Evolutionary conservation across 2,888 invertebrate genomes (phyloP).

Genomic region (Cephus nigrinus): DNA sequence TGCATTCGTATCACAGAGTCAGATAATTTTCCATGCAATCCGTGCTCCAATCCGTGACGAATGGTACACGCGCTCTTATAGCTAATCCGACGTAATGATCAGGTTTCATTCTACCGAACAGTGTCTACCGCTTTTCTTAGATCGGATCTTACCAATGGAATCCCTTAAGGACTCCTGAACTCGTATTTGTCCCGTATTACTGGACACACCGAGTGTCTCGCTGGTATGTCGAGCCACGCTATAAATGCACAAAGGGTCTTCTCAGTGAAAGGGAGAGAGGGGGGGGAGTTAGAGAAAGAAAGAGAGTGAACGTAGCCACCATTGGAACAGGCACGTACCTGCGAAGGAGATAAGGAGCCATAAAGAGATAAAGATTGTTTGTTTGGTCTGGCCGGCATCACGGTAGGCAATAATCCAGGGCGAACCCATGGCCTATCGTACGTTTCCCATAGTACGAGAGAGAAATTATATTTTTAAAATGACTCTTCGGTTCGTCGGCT

Average conservation of each 20-base stretch:
- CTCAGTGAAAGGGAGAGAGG: conserved; percentile 26
- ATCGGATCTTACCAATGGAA: neutral
- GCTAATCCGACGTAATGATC: neutral
- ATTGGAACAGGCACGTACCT: conserved; percentile 11
- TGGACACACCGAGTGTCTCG: neutral
- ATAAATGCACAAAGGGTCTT: conserved; percentile 6
- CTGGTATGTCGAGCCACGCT: neutral
- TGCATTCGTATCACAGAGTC: neutral
- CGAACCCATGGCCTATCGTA: neutral
- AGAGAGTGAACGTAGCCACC: conserved; percentile 26
- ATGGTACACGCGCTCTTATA: neutral
- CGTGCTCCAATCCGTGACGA: neutral
- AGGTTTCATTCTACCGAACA: neutral
- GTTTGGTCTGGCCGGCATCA: conserved; percentile 39
- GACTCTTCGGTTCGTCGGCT: neutral
- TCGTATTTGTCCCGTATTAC: neutral
- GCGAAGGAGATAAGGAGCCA: conserved; percentile 40
- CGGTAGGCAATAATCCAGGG: neutral
- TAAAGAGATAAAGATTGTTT: conserved; percentile 51
- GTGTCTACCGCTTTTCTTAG: neutral
- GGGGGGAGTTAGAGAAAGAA: conserved; percentile 23
- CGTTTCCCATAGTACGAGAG: neutral
- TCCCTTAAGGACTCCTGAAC: neutral
- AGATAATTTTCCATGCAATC: neutral
- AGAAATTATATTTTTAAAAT: neutral